phyloP scores from a whole-genome alignment of 2,797 vertebrate genomes.

The Merluccius polli region DNA sequence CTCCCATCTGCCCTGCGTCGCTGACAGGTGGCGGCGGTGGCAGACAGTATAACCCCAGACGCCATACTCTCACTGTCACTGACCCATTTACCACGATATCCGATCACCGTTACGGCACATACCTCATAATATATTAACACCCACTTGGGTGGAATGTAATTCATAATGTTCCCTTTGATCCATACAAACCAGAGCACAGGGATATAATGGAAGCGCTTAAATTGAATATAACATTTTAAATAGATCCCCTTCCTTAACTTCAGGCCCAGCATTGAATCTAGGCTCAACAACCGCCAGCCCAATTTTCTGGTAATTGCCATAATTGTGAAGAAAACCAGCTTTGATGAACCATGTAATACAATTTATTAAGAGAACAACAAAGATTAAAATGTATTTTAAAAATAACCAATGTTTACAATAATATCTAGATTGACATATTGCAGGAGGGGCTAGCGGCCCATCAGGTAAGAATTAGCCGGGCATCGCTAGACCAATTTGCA shows the following conservation, averaged over 20 bases:
- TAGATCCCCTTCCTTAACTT: not conserved
- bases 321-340: too few relatives aligned
- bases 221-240: not conserved
- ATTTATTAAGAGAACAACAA: too few relatives aligned
- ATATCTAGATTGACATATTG: too few relatives aligned
- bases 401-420: too few relatives aligned
- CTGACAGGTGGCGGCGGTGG: constrained; percentile 67
- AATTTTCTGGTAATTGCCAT: too few relatives aligned
- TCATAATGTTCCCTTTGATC: not conserved
- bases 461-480: too few relatives aligned
- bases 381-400: too few relatives aligned
- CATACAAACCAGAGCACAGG: not conserved
- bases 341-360: too few relatives aligned
- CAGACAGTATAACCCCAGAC: constrained; percentile 46
- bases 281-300: too few relatives aligned
- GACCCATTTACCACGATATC: constrained; percentile 62
- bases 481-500: too few relatives aligned
- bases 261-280: not conserved
- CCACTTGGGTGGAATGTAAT: not conserved
- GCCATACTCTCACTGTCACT: constrained; percentile 34
- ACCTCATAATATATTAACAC: not conserved
- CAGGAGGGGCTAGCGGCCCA: too few relatives aligned
- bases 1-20: constrained; percentile 66
- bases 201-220: not conserved
- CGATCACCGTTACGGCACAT: constrained; percentile 37